Evolutionary conservation across 2,113 vertebrate species (phyloP).

Genomic region (Chrysemys picta): DNA sequence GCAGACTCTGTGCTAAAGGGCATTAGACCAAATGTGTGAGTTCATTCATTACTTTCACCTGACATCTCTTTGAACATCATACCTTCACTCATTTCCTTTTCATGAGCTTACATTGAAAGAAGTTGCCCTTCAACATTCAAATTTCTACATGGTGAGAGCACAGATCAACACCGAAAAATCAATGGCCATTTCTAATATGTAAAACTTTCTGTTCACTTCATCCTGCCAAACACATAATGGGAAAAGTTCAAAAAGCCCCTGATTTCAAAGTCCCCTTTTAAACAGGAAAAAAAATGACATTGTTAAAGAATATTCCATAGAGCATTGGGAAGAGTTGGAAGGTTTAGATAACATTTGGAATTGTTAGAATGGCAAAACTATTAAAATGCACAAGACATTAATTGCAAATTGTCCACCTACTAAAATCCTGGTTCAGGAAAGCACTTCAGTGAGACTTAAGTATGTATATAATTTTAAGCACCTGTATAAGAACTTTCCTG

Average conservation of each 20-base stretch:
- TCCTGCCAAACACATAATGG: accelerated
- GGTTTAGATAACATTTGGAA: background rate
- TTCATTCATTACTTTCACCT: background rate
- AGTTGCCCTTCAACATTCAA: background rate
- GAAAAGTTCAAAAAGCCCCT: background rate
- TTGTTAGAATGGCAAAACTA: background rate
- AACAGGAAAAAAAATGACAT: background rate
- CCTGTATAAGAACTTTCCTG: background rate
- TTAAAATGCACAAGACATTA: background rate
- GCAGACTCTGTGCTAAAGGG: background rate
- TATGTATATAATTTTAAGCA: background rate
- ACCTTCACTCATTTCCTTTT: background rate
- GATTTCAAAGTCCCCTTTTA: background rate
- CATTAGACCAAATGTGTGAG: background rate
- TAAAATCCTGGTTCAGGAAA: background rate
- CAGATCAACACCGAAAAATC: background rate
- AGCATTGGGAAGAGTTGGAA: background rate
- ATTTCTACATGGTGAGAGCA: accelerated
- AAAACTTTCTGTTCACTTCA: background rate
- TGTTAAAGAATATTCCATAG: background rate
- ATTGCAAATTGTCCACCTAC: background rate
- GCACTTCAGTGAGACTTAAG: background rate
- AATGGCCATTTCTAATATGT: background rate
- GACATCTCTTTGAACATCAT: background rate
- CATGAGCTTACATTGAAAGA: background rate